Percentiles rank a stretch among this genome's conserved stretches.
phyloP scores from a whole-genome alignment of 1,140 invertebrate genomes.

The Centruroides sculpturatus region DNA sequence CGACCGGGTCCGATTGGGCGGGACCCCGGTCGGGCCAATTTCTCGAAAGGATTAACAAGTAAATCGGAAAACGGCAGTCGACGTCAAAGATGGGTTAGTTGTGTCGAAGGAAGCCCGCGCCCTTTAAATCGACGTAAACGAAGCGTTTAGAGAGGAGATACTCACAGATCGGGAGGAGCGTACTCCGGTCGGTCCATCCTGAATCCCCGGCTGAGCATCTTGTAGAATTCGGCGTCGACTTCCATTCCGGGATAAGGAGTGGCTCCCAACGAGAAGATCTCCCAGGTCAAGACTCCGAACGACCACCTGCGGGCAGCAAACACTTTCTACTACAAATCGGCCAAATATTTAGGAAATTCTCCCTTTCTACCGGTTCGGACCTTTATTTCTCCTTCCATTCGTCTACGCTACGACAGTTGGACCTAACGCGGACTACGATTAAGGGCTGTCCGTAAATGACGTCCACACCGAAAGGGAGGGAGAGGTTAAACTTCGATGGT shows the following conservation, averaged over 20 bases:
- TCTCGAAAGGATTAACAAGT: no score
- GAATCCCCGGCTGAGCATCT: slow-evolving; percentile 47
- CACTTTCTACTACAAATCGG: no score
- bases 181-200: slow-evolving; percentile 53
- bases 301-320: slow-evolving; percentile 42
- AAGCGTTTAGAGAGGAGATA: not conserved
- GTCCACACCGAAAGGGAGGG: no score
- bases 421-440: no score
- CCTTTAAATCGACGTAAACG: not conserved
- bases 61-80: not conserved
- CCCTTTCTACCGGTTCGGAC: no score
- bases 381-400: no score
- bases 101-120: not conserved
- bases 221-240: slow-evolving; percentile 42
- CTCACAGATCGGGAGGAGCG: slow-evolving; percentile 12
- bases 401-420: no score
- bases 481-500: no score
- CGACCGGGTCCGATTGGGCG: no score
- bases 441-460: no score
- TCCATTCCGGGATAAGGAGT: slow-evolving; percentile 55
- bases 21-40: no score
- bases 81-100: not conserved
- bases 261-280: slow-evolving; percentile 58
- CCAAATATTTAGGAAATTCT: no score
- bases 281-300: slow-evolving; percentile 65